Percentiles rank a stretch among this genome's conserved stretches.
Conservation (phyloP, 2,797 vertebrate species). For the Sciaenops ocellatus region DNA sequence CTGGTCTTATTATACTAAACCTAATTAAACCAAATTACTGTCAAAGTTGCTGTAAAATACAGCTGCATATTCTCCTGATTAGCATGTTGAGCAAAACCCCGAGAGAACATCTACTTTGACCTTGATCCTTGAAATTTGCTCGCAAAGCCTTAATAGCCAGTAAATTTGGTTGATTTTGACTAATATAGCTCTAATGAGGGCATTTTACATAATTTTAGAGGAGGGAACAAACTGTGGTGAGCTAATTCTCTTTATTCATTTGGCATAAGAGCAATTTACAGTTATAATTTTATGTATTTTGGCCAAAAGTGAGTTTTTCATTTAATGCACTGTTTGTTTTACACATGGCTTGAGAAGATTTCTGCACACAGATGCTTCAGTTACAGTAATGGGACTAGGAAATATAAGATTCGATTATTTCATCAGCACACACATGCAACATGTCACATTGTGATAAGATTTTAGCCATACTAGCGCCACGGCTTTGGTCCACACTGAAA, state of each 20-base stretch:
- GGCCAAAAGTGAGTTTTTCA: not conserved
- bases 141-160: constrained; percentile 18
- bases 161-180: constrained; percentile 36
- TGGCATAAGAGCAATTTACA: not conserved
- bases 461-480: not conserved
- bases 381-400: not conserved
- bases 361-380: not conserved
- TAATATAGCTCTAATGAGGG: constrained; percentile 20
- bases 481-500: not conserved
- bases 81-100: constrained; percentile 11
- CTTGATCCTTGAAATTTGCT: constrained; percentile 27
- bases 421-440: not conserved
- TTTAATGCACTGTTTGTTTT: not conserved
- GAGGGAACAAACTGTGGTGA: not conserved
- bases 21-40: constrained; percentile 34
- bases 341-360: not conserved
- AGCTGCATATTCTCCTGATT: constrained; percentile 29
- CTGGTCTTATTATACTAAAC: not conserved
- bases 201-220: constrained; percentile 10
- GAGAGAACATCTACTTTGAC: constrained; percentile 25
- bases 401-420: not conserved
- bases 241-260: not conserved
- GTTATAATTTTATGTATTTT: not conserved
- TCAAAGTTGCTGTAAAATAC: constrained; percentile 30
- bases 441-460: not conserved